Conservation (phyloP, 2,113 vertebrate species). For the Scortum barcoo region DNA sequence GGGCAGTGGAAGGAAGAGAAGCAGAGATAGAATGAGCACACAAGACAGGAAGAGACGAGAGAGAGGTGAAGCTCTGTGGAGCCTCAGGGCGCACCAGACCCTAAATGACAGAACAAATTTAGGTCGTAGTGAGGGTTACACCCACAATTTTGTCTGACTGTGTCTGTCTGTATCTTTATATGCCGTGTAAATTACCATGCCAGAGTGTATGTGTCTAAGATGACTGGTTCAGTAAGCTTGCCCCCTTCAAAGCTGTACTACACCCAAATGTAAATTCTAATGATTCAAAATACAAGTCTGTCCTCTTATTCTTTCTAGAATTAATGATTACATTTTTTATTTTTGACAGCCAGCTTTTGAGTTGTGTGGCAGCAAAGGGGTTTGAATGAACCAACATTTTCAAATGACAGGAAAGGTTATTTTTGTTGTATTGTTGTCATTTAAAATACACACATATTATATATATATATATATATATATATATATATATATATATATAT, state of each 20-base stretch:
- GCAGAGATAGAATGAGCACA: not conserved
- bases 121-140: not conserved
- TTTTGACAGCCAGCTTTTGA: not conserved
- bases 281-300: not conserved
- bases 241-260: not conserved
- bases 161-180: not conserved
- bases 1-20: not conserved
- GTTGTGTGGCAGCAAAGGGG: too few species aligned
- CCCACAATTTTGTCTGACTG: conserved; percentile 4
- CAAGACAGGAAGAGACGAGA: not conserved
- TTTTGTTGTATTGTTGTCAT: too few species aligned
- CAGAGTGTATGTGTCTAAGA: not conserved
- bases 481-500: too few species aligned
- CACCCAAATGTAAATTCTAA: not conserved
- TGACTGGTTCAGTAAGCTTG: not conserved
- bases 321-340: not conserved
- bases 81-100: conserved; percentile 15
- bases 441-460: too few species aligned
- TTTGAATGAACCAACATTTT: not conserved
- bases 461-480: too few species aligned
- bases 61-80: conserved; percentile 9
- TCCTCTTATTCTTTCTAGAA: not conserved
- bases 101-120: conserved; percentile 49
- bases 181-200: not conserved
- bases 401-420: not conserved